Evolutionary conservation across 2,888 invertebrate species (phyloP), one percentile per base, ranked within the genome.

Genomic region (Patella pellucida): DNA sequence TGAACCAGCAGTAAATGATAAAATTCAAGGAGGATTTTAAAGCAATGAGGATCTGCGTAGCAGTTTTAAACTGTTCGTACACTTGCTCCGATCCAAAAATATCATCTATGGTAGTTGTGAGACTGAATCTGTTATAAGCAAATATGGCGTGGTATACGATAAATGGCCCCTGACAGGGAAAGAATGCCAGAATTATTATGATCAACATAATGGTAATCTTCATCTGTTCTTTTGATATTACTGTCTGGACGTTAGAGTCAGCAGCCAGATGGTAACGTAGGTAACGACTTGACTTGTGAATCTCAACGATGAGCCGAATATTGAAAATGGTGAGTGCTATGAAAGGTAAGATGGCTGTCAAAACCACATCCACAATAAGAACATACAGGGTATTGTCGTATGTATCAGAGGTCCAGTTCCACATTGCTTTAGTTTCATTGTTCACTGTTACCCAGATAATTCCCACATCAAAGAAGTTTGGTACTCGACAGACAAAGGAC

Each of bases 1-100:
- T 89, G 84, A 89, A 89, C 90, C 90, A 90, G 77, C 90, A 90
- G 80, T 90, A 90, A 3, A 90, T 80, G 69, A 90, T 84, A 77
- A 90, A 90, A 83, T 90, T 90, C 54, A 89, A 84, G 12, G 89
- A 86, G 0, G 89, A 89, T 77, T 90, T 87, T 19, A 89, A 75
- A 3, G 86, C 85, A 12, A 89, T 78, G 51, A 89, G 79, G 19
- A 87, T 73, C 69, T 79, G 78, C 71, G 71, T 56, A 68, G 50
- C 52, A 52, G 50, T 52, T 31, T 51, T 68, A 71, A 71, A 70
- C 15, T 68, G 69, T 12, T 14, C n/a, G 31, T 14, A 52, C 16
- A 19, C 15, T 27, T 16, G 12, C 9, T 7, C 75, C 67, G 74
- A 54, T 73, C 77, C 68, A 16, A 73, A 72, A 3, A 76, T n/a